Base-by-base conservation (phyloP, 2,113 vertebrate species). In the Zootoca vivipara region DNA sequence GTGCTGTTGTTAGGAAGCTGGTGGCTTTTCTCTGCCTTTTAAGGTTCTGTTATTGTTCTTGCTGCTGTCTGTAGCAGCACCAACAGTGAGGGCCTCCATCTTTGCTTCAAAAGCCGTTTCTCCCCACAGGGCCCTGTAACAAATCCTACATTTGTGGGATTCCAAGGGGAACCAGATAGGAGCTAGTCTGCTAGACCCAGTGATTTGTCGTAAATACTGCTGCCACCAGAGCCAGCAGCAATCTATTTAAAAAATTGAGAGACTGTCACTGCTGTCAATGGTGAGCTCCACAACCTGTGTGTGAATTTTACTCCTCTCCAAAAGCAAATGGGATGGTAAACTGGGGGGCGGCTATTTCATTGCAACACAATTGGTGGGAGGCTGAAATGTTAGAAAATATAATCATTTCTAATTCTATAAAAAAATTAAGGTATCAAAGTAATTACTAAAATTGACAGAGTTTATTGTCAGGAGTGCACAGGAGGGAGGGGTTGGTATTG, bases 401-500 rank as follows among this genome's bases (percentile, higher is more conserved):
- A n/a, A 18, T 87, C 28, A 28, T 52, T 30, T 46, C 24, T 15
- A 38, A 84, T 5, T 73, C 65, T 30, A 86, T n/a, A n/a, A n/a
- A n/a, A n/a, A n/a, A n/a, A n/a, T n/a, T n/a, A 46, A 46, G 46
- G 46, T 46, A 46, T 46, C 46, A 46, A 46, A 46, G 46, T 62
- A 18, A 62, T 16, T 62, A 62, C 58, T 18, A 30, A 62, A 42
- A 77, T 2, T 0, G 40, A 46, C 8, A 88, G 28, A 1, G 5
- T 28, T 81, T 88, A 86, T 85, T 88, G 93, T 81, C 56, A 93
- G 42, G 46, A 52, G 30, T 52, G 18, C n/a, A 7, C 15, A 5
- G 24, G 10, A 33, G 22, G 80, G 79, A 82, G n/a, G 58, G 9
- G 33, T 13, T 46, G 40, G 3, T n/a, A n/a, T n/a, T n/a, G 3